Evolutionary conservation across 2,797 vertebrate species (phyloP).

Genomic region (Eulemur albifrons): DNA sequence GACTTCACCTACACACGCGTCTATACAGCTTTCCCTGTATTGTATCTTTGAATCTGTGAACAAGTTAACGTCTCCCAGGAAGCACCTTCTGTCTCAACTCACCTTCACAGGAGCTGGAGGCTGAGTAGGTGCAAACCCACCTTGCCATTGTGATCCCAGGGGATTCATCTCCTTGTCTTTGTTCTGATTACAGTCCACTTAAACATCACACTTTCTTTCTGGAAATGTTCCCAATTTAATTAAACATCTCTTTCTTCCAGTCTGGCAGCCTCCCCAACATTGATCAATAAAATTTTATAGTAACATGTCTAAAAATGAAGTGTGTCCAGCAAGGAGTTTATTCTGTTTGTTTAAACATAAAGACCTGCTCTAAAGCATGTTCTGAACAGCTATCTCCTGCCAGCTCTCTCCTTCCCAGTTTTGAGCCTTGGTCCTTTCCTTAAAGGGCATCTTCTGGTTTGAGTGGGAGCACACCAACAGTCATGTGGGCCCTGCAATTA

Average conservation of each 20-base stretch:
- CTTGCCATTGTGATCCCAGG: background rate
- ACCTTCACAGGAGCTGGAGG: background rate
- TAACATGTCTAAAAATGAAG: background rate
- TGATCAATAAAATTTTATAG: constrained; percentile 27
- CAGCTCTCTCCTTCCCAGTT: background rate
- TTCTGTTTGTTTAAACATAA: background rate
- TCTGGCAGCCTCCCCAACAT: background rate
- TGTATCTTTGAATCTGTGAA: background rate
- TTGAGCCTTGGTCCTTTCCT: background rate
- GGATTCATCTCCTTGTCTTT: background rate
- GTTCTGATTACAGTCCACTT: constrained; percentile 20
- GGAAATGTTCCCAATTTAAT: constrained; percentile 37
- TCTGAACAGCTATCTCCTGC: background rate
- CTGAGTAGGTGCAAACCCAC: background rate
- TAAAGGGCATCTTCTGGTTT: constrained; percentile 53
- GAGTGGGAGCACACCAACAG: background rate
- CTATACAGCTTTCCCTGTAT: background rate
- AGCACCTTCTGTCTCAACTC: background rate
- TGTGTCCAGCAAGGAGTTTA: background rate
- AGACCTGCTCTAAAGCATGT: background rate
- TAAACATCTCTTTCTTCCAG: background rate
- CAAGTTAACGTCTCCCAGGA: background rate
- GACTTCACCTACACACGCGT: no score
- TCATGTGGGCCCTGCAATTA: background rate
- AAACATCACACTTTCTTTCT: constrained; percentile 25